A percentile compares a stretch with the other conserved stretches of the same genome.
These are phyloP conservation scores for Aromia moschata DNA, from an alignment of 2,888 invertebrate species.

Conservation along the genomic window DNA sequence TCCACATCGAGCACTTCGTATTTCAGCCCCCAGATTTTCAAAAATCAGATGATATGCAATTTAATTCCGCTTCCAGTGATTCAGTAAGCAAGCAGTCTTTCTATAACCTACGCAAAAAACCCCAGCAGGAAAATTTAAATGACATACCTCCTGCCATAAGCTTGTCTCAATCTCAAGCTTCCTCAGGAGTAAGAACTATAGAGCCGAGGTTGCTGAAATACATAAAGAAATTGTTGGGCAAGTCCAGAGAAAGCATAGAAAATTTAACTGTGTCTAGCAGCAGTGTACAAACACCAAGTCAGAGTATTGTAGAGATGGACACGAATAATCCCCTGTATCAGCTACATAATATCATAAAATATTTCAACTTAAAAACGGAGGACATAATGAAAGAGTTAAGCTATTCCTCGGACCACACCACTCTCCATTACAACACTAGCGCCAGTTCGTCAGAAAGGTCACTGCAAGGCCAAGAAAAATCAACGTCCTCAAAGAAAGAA, in stretches of 20 bases:
- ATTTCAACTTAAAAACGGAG: constrained; percentile 48
- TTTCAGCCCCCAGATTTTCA: constrained; percentile 58
- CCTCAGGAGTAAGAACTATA: background rate
- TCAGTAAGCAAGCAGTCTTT: constrained; percentile 34
- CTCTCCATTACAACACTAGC: constrained; percentile 31
- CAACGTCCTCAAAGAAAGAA: constrained; percentile 30
- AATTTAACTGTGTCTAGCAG: constrained; percentile 63
- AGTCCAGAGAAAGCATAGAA: constrained; percentile 65
- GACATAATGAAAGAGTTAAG: constrained; percentile 45
- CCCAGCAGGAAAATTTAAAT: constrained; percentile 47
- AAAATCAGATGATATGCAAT: constrained; percentile 10
- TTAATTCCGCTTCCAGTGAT: constrained; percentile 16
- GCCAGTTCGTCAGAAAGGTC: constrained; percentile 10
- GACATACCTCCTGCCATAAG: constrained; percentile 26
- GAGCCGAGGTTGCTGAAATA: constrained; percentile 62
- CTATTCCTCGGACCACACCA: constrained; percentile 37
- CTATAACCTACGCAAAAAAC: constrained; percentile 47
- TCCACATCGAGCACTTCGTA: constrained; percentile 59
- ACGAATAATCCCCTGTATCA: constrained; percentile 53
- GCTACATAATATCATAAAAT: constrained; percentile 40
- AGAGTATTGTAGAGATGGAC: constrained; percentile 63
- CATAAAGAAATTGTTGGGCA: constrained; percentile 65
- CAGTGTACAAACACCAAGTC: constrained; percentile 63
- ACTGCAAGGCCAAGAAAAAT: background rate
- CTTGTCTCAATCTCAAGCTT: constrained; percentile 1